Evolutionary conservation across 2,888 invertebrate genomes (phyloP).

Genomic region (Xestia sexstrigata): DNA sequence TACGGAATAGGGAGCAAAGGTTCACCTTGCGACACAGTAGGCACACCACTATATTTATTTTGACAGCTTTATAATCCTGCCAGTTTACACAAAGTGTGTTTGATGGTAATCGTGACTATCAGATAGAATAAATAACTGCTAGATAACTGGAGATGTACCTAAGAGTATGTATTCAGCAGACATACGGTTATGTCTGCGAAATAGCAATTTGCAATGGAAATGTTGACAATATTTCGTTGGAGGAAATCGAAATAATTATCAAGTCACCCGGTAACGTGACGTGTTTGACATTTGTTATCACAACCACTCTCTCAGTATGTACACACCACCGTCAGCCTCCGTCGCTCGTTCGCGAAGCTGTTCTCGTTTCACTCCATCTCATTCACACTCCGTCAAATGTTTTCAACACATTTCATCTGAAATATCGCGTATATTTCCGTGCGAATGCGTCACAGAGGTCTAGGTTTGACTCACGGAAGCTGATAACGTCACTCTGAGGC

Average conservation of each 20-base stretch:
- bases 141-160: constrained; percentile 24
- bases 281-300: constrained; percentile 7
- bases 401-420: constrained; percentile 45
- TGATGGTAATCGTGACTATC: constrained; percentile 36
- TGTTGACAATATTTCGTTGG: constrained; percentile 16
- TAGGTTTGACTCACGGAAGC: constrained; percentile 57
- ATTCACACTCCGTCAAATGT: constrained; percentile 26
- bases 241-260: constrained; percentile 21
- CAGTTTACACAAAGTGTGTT: constrained; percentile 38
- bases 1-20: constrained; percentile 47
- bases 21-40: constrained; percentile 17
- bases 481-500: constrained; percentile 61
- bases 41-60: constrained; percentile 41
- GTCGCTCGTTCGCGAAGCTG: constrained; percentile 11
- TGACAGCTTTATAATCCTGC: constrained; percentile 58
- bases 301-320: not conserved
- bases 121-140: constrained; percentile 46
- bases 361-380: constrained; percentile 26
- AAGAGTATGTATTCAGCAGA: not conserved
- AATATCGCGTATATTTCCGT: constrained; percentile 54
- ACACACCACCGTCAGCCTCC: not conserved
- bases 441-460: constrained; percentile 35
- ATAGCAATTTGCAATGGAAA: constrained; percentile 28
- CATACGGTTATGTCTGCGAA: constrained; percentile 17
- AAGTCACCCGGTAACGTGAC: constrained; percentile 11